Evolutionary conservation across 1,140 invertebrate species (phyloP), one percentile per base, ranked within the genome.

Genomic region (Manduca sexta): DNA sequence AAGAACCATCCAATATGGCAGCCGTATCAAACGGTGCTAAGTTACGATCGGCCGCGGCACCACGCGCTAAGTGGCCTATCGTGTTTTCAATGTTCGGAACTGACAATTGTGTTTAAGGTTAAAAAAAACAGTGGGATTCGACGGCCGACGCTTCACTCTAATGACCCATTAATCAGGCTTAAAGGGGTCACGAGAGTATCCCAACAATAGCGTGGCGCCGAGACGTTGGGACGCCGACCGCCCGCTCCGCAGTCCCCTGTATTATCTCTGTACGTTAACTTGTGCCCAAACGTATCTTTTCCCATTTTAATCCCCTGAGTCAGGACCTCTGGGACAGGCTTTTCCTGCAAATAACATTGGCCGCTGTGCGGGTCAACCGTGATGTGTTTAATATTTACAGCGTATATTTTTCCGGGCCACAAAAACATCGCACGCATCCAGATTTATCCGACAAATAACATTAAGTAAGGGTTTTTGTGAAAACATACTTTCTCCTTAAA

Each of bases 31-130:
- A 71, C 62, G 60, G 56, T 61, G 67, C 67, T 77, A 71, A 79
- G 68, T 79, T 79, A 77, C 67, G 69, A 71, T 63, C 64, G 58
- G 52, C 45, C 45, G 57, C 60, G 64, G 76, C 69, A 76, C 60
- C 67, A 59, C 48, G 50, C 68, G 60, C 67, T 82, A 79, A 79
- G 75, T 78, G 70, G 72, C 50, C 70, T 78, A 76, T 73, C 73
- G 65, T 78, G 75, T 79, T 72, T 65, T 67, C 50, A 69, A 68
- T 59, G 77, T 69, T 67, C 68, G 55, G 71, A 74, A 77, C 74
- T 66, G 58, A 45, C 35, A 58, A 52, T 62, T 69, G 67, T 61
- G 51, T 60, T 60, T 61, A 48, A 51, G 41, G n/a, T n/a, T n/a
- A n/a, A n/a, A 56, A 69, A 62, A 71, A 71, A 73, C 58, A 61